Evolutionary conservation across 2,797 vertebrate genomes (phyloP), one percentile per base, ranked within the genome.

Genomic region (Betta splendens): DNA sequence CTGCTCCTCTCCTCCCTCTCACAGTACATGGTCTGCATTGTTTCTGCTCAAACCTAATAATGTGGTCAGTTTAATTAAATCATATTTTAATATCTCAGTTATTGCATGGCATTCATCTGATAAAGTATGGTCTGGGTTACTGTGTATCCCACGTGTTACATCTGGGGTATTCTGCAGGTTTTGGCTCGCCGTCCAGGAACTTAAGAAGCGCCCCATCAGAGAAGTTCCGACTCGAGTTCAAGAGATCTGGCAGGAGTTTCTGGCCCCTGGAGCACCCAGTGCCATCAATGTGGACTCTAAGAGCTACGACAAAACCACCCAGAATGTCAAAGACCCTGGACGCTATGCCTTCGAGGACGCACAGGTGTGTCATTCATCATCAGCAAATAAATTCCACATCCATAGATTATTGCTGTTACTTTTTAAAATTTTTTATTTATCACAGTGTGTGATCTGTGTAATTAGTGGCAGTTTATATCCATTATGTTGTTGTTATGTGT

Each of bases 221-320:
- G 96, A 98, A 86, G 96, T 98, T 52, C 95, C 97, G 42, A 91
- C 89, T 21, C 90, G 94, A 0, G 96, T 98, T 39, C 94, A 98
- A 71, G 96, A 98, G 90, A 98, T 98, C 83, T 98, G 97, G 97
- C 94, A 94, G 84, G 97, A 98, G 80, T 98, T 98, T 77, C 85
- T 98, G 87, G 96, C 96, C 61, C 92, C 95, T 0, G 97, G 97
- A 57, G 97, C 97, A 2, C 95, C 95, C 60, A 98, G 96, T 44
- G 95, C 97, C 87, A 98, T 98, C 85, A 98, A 98, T 23, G 89
- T 98, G 63, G 97, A 98, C 84, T 98, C 97, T 15, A 98, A 98
- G 87, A 98, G 96, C 87, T 98, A 98, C 1, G 95, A 88, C 90
- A 98, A 97, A 93, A 98, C 97, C 67, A 98, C 95, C 11, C 95